Conservation (phyloP, 2,113 vertebrate genomes). For the Mandrillus leucophaeus region DNA sequence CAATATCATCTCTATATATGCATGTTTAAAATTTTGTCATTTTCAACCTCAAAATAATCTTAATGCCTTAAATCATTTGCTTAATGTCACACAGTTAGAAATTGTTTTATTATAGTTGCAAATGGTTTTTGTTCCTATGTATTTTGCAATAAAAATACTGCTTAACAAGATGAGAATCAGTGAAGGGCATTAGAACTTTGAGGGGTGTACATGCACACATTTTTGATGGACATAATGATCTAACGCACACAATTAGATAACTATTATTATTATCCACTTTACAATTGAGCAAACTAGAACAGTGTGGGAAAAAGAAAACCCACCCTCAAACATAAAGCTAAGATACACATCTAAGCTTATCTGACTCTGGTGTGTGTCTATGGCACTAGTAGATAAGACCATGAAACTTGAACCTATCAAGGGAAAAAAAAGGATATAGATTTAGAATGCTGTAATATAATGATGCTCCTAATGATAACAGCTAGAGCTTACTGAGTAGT, state of each 20-base stretch:
- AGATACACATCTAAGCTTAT: background rate
- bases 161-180: background rate
- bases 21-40: background rate
- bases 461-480: background rate
- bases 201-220: no score
- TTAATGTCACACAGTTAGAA: background rate
- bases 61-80: background rate
- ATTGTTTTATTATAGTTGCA: background rate
- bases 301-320: background rate
- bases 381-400: background rate
- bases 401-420: background rate
- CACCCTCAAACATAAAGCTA: background rate
- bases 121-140: background rate
- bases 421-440: background rate
- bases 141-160: background rate
- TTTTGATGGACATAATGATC: background rate
- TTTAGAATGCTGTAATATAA: background rate
- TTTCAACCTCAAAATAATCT: background rate
- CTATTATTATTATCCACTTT: background rate
- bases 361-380: background rate
- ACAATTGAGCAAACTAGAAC: background rate
- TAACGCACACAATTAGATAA: background rate
- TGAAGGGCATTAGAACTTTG: background rate
- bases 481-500: background rate
- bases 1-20: background rate